Evolutionary conservation across 2,797 vertebrate genomes (phyloP), one percentile per base, ranked within the genome.

Genomic region (Aulostomus chinensis): DNA sequence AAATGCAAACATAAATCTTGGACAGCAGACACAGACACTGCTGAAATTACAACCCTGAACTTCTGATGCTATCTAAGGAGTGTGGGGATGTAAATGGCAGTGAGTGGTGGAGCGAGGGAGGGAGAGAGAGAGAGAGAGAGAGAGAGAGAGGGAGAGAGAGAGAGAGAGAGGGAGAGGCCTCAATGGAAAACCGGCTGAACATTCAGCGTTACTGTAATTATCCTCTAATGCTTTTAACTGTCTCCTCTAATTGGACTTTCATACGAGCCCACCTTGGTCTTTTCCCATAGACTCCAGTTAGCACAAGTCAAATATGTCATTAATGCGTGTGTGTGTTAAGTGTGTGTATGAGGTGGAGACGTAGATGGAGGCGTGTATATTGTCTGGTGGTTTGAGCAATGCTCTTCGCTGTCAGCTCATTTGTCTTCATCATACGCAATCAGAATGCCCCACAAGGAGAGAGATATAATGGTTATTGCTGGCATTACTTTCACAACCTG

Each of bases 371-470:
- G 63, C 4, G 43, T 73, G 58, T 48, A 53, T 75, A 77, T 83
- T 83, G 76, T 76, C 68, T 73, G 41, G 83, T 65, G 86, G 73
- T 76, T 80, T 84, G 58, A 74, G 57, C 58, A 60, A 56, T 67
- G 51, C 70, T 76, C 69, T 75, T 53, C 9, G 65, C 77, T 88
- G 84, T 88, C 78, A 87, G 73, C 73, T 86, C 79, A 78, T 85
- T 86, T 87, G 63, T 88, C 81, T 85, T 86, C 74, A 85, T 89
- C 73, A 81, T 63, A 62, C 59, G 60, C 62, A 73, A 78, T 81
- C 68, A 81, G 54, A 73, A 61, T 41, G 51, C 58, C 75, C 70
- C 68, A 35, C 28, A 68, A 85, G 83, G 68, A 76, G 61, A 58
- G 55, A 53, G 37, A 43, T 58, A 81, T 86, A 78, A 84, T 33